A percentile compares a stretch with the other conserved stretches of the same genome.
These are phyloP conservation scores for human DNA, from an alignment of 2,113 vertebrate species.

Conservation along the genomic window DNA sequence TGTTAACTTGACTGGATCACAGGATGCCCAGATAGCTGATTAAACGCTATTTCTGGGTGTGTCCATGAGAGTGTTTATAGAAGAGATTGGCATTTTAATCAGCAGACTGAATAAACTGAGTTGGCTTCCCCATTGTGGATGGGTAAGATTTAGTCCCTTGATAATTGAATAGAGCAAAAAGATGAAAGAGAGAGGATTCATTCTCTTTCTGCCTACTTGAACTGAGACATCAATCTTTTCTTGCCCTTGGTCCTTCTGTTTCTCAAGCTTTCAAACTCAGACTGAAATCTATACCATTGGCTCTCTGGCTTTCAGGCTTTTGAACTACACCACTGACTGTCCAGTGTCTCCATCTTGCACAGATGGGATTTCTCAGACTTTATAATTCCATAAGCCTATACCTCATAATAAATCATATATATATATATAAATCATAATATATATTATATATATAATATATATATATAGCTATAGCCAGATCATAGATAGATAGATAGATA, in stretches of 20 bases:
- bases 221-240: not conserved
- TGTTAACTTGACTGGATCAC: not conserved
- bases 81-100: not conserved
- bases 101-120: not conserved
- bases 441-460: no score
- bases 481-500: no score
- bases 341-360: not conserved
- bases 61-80: not conserved
- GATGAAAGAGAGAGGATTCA: not conserved
- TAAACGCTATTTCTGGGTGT: not conserved
- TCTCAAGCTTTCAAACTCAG: not conserved
- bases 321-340: not conserved
- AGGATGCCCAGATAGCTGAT: not conserved
- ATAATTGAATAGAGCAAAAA: not conserved
- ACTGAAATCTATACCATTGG: not conserved
- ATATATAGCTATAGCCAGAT: no score
- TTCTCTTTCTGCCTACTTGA: not conserved
- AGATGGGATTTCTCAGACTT: not conserved
- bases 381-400: not conserved
- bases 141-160: not conserved
- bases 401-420: not conserved
- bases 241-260: not conserved
- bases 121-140: not conserved
- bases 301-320: not conserved
- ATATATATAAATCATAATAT: no score